Percentiles rank a stretch among this genome's conserved stretches.
These are phyloP conservation scores for Ectropis crepuscularia DNA, from an alignment of 2,888 invertebrate genomes.

Conservation along the genomic window DNA sequence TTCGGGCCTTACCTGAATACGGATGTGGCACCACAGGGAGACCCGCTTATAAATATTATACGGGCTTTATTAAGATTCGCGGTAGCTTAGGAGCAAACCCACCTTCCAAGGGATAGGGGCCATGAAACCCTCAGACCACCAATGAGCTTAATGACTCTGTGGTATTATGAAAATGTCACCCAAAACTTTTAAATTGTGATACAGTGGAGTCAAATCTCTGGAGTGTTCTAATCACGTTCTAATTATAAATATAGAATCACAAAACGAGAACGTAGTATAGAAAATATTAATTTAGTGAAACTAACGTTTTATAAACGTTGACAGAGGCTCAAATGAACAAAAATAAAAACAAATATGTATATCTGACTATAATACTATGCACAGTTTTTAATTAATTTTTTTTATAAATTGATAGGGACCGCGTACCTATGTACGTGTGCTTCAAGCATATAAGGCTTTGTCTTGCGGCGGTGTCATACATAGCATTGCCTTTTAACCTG, in stretches of 20 bases:
- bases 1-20: conserved; percentile 71
- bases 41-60: conserved; percentile 65
- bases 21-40: conserved; percentile 60
- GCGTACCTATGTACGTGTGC: no score
- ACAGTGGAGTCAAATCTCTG: background rate
- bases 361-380: no score
- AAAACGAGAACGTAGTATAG: no score
- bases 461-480: no score
- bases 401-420: no score
- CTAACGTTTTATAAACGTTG: no score
- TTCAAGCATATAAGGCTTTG: no score
- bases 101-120: conserved; percentile 20
- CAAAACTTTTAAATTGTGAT: conserved; percentile 14
- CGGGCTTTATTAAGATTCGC: conserved; percentile 44
- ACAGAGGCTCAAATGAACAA: no score
- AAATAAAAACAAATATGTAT: no score
- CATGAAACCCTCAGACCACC: conserved; percentile 19
- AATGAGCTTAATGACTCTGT: conserved; percentile 21
- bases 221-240: conserved; percentile 1
- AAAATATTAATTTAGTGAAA: no score
- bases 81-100: conserved; percentile 27
- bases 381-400: no score
- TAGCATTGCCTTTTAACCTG: no score
- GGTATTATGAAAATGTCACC: conserved; percentile 13
- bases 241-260: background rate